phyloP scores from a whole-genome alignment of 2,888 invertebrate genomes.

The Drosophila neutralis region DNA sequence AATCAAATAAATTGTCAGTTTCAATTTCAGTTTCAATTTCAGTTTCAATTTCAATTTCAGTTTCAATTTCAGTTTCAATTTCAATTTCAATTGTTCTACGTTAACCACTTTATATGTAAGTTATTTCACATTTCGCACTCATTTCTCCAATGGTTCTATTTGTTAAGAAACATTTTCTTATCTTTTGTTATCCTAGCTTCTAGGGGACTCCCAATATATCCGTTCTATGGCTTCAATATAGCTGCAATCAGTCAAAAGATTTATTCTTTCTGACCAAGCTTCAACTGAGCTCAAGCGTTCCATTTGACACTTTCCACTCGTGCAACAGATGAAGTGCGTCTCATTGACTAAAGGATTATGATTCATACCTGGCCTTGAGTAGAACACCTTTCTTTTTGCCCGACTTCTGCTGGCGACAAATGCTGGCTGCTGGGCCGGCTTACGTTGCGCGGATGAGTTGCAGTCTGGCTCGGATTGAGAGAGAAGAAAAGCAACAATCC shows the following conservation, averaged over 20 bases:
- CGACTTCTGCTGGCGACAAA: neutral
- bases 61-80: neutral
- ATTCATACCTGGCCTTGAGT: constrained; percentile 39
- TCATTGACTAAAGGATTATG: neutral
- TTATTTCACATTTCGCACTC: neutral
- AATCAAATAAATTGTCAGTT: constrained; percentile 1
- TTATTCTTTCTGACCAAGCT: no score
- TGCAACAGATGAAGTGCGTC: no score
- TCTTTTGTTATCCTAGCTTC: neutral
- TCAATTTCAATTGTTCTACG: neutral
- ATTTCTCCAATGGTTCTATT: neutral
- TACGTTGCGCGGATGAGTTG: constrained; percentile 13
- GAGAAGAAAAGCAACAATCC: constrained; percentile 16
- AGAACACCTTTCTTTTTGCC: constrained; percentile 20
- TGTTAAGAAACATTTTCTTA: neutral
- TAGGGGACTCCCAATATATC: neutral
- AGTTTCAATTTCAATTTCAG: neutral
- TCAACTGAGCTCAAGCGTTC: no score
- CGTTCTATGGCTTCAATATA: neutral
- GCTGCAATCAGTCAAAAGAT: neutral
- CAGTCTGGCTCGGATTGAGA: constrained; percentile 17
- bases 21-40: neutral
- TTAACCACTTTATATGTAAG: no score
- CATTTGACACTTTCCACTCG: no score
- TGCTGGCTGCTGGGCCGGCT: constrained; percentile 11